These are phyloP conservation scores for Hydrophis major DNA, from an alignment of 2,797 vertebrate species.

Conservation along the genomic window DNA sequence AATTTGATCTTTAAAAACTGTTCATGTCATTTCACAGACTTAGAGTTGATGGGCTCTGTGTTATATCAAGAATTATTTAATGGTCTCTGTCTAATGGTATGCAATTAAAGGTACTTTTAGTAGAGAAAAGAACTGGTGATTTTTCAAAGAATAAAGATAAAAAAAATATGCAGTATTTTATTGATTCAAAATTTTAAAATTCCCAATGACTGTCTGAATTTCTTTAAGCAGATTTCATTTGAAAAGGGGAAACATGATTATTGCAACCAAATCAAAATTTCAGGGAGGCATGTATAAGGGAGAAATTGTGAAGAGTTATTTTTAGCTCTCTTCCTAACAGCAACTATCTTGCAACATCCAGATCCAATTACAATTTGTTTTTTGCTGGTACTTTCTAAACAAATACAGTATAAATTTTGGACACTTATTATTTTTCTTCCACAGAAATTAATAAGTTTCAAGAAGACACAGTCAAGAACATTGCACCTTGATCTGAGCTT, in stretches of 20 bases:
- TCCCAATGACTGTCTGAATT: not conserved
- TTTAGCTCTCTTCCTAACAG: not conserved
- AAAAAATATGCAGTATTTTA: not conserved
- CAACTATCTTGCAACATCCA: not conserved
- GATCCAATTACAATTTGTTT: slow-evolving; percentile 11
- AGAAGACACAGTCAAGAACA: not conserved
- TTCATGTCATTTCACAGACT: not conserved
- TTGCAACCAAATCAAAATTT: not conserved
- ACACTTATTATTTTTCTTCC: not conserved
- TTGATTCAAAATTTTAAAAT: not conserved
- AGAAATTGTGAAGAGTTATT: not conserved
- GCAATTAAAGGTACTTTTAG: not conserved
- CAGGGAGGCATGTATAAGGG: not conserved
- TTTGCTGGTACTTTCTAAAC: not conserved
- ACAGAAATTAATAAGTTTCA: not conserved
- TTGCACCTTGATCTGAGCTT: not conserved
- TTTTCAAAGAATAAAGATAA: not conserved
- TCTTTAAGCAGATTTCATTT: not conserved
- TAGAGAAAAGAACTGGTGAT: not conserved
- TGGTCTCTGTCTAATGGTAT: not conserved
- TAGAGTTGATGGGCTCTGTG: not conserved
- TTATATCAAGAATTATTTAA: not conserved
- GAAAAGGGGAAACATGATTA: not conserved
- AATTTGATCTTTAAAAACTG: not conserved
- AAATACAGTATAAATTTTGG: not conserved